A percentile compares a stretch with the other conserved stretches of the same genome.
phyloP scores from a whole-genome alignment of 2,888 invertebrate species.

The Hoplodrina ambigua region DNA sequence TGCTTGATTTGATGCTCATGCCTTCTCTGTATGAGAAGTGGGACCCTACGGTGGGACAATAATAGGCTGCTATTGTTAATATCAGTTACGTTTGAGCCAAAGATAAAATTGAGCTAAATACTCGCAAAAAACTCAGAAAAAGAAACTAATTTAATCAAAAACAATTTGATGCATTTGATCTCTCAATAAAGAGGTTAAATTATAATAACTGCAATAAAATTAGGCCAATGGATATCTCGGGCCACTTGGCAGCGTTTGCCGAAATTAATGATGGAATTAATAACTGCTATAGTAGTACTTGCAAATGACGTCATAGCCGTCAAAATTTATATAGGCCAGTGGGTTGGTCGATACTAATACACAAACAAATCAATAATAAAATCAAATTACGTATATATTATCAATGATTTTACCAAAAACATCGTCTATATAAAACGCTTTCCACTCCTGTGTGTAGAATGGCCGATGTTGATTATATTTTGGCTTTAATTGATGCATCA shows the following conservation, averaged over 20 bases:
- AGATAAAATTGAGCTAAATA: neutral
- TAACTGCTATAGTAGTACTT: constrained; percentile 31
- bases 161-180: constrained; percentile 26
- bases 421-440: constrained; percentile 8
- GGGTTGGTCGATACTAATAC: neutral
- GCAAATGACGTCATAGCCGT: constrained; percentile 33
- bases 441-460: constrained; percentile 2
- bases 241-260: constrained; percentile 54
- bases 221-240: constrained; percentile 33
- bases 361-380: neutral
- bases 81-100: neutral
- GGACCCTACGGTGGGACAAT: too few relatives aligned
- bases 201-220: constrained; percentile 44
- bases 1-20: too few relatives aligned
- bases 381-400: neutral
- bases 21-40: too few relatives aligned
- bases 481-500: constrained; percentile 25
- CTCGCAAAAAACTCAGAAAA: neutral
- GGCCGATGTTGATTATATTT: constrained; percentile 10
- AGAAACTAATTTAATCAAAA: neutral
- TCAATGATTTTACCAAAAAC: neutral
- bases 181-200: constrained; percentile 30
- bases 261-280: constrained; percentile 52
- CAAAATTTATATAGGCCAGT: constrained; percentile 40
- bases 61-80: too few relatives aligned